Evolutionary conservation across 1,140 invertebrate genomes (phyloP).

Genomic region (Anadara kagoshimensis): DNA sequence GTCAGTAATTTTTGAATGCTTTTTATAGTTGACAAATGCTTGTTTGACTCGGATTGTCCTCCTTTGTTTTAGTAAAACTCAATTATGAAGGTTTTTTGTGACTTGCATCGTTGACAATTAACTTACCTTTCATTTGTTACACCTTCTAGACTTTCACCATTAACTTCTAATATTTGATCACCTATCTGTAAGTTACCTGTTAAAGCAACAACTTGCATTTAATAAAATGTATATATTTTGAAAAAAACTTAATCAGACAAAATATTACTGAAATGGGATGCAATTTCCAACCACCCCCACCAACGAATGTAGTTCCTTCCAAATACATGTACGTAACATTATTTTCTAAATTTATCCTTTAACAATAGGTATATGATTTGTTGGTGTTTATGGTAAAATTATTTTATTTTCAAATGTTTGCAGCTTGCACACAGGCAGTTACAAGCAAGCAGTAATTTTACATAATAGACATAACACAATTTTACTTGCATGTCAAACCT

Average conservation of each 20-base stretch:
- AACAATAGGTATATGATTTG: slow-evolving; percentile 62
- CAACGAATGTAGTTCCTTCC: slow-evolving; percentile 52
- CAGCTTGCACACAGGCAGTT: too few species aligned
- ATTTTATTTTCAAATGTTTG: slow-evolving; percentile 70
- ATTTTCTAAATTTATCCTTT: slow-evolving; percentile 61
- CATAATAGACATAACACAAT: too few species aligned
- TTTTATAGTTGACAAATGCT: too few species aligned
- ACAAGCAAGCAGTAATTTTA: too few species aligned
- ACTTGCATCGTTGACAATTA: too few species aligned
- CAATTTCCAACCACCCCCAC: too few species aligned
- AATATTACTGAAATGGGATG: too few species aligned
- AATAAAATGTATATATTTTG: background rate
- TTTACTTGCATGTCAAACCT: background rate
- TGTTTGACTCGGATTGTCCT: too few species aligned
- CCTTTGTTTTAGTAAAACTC: too few species aligned
- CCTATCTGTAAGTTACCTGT: slow-evolving; percentile 60
- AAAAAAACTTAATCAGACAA: too few species aligned
- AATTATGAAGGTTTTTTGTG: too few species aligned
- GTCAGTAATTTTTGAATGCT: too few species aligned
- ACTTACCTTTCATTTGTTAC: slow-evolving; percentile 68
- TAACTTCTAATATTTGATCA: slow-evolving; percentile 66
- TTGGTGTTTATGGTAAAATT: slow-evolving; percentile 61
- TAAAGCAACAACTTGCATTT: background rate
- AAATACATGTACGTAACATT: slow-evolving; percentile 60
- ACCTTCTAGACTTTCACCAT: slow-evolving; percentile 63